A percentile compares a stretch with the other conserved stretches of the same genome.
Conservation (phyloP, 1,140 invertebrate genomes). For the Pemphigus obesinymphae region DNA sequence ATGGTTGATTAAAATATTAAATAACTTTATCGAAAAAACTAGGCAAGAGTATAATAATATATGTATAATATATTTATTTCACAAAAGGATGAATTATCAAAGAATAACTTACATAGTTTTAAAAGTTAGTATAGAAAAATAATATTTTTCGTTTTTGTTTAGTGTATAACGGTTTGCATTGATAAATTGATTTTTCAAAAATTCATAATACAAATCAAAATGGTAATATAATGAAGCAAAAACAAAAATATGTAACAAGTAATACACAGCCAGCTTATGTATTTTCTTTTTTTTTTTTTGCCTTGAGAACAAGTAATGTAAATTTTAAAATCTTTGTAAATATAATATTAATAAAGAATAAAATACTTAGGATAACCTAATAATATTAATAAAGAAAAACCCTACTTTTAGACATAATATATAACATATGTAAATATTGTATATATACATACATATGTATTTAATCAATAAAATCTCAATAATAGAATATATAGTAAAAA, state of each 20-base stretch:
- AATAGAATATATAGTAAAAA: constrained; percentile 42
- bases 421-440: neutral
- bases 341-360: constrained; percentile 13
- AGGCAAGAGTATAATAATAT: constrained; percentile 22
- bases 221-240: neutral
- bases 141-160: constrained; percentile 4
- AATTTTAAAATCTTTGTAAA: neutral
- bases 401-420: neutral
- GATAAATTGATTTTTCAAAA: neutral
- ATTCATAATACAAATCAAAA: neutral
- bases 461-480: constrained; percentile 32
- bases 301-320: neutral
- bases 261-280: constrained; percentile 21
- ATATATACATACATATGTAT: neutral
- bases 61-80: neutral
- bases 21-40: constrained; percentile 34
- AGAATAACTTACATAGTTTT: constrained; percentile 26
- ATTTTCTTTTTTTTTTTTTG: neutral
- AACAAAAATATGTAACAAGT: neutral
- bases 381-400: constrained; percentile 19
- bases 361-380: constrained; percentile 11
- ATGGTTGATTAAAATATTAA: constrained; percentile 36
- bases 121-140: constrained; percentile 14
- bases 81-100: constrained; percentile 10
- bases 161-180: neutral